Evolutionary conservation across 1,140 invertebrate species (phyloP).

Genomic region (Zaprionus ornatus): DNA sequence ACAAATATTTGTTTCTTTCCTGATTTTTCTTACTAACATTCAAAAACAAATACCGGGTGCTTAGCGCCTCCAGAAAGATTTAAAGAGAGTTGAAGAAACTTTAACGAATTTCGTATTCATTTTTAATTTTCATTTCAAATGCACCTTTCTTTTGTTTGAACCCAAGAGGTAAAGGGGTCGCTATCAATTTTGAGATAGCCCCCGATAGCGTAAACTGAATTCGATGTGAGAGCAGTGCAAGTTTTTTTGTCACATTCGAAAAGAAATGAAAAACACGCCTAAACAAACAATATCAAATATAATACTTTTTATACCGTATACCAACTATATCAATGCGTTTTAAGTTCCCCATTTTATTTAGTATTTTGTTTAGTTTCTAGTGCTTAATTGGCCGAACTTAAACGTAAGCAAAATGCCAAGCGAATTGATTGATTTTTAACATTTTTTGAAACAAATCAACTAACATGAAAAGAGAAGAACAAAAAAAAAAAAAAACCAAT

Average conservation of each 20-base stretch:
- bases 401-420: slow-evolving; percentile 56
- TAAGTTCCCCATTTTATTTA: slow-evolving; percentile 23
- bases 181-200: slow-evolving; percentile 47
- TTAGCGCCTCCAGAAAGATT: slow-evolving; percentile 33
- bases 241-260: slow-evolving; percentile 78
- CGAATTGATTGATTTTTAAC: slow-evolving; percentile 82
- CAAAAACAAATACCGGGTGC: slow-evolving; percentile 38
- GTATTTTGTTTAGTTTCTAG: slow-evolving; percentile 81
- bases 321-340: slow-evolving; percentile 14
- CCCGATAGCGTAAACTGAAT: slow-evolving; percentile 43
- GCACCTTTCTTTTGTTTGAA: slow-evolving; percentile 68
- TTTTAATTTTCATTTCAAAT: slow-evolving; percentile 66
- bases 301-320: slow-evolving; percentile 14
- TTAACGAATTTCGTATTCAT: slow-evolving; percentile 29
- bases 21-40: slow-evolving; percentile 69
- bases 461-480: slow-evolving; percentile 43
- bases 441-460: slow-evolving; percentile 79
- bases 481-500: slow-evolving; percentile 12
- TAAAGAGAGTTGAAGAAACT: slow-evolving; percentile 21
- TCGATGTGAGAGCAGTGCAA: slow-evolving; percentile 78
- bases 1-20: slow-evolving; percentile 27
- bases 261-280: slow-evolving; percentile 4
- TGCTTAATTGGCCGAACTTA: slow-evolving; percentile 69
- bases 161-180: slow-evolving; percentile 6
- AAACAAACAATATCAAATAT: slow-evolving; percentile 1